Base-by-base conservation (phyloP, 2,113 vertebrate species). In the Psilopsiagon aymara region DNA sequence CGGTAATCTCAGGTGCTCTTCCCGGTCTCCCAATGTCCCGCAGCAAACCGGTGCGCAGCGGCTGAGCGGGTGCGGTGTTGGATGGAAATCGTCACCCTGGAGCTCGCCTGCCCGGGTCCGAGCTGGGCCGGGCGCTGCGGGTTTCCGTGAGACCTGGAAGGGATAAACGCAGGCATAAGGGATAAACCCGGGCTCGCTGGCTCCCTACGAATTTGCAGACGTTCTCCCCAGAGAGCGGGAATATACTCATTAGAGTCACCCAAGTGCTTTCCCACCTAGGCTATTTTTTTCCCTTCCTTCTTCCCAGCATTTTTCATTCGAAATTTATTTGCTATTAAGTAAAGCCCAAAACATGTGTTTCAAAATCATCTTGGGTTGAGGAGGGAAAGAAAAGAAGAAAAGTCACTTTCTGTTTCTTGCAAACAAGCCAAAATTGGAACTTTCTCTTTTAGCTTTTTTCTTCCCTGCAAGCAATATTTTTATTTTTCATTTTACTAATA, bases 41-140 rank as follows among this genome's bases (percentile, higher is more conserved):
- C 31, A 13, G 35, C 7, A 2, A 44, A 10, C 7, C 10, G 12
- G 20, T 2, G 57, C 21, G 57, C 57, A 4, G 78, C 59, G 21
- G 9, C 5, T 2, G 7, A 23, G 11, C 5, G 8, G 35, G 12
- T 24, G n/a, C 25, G 9, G 21, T 4, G 3, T 0, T 17, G 47
- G 8, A 43, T 17, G n/a, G 7, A 47, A 60, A 37, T 6, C 70
- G 5, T 8, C 47, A 0, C 4, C 11, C 9, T 19, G 12, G 27
- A 52, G 44, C 53, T 29, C 7, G 4, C 55, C 37, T 35, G 82
- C 7, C 33, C 27, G 5, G 31, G 18, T 8, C 11, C 18, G 10
- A 39, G 39, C 27, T 10, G 28, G 33, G 31, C 17, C 39, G 1
- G 37, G 15, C 49, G 33, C 8, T 6, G 23, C 2, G 2, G 21